Base-by-base conservation (phyloP, 2,113 vertebrate genomes). In the Psilopogon haemacephalus region DNA sequence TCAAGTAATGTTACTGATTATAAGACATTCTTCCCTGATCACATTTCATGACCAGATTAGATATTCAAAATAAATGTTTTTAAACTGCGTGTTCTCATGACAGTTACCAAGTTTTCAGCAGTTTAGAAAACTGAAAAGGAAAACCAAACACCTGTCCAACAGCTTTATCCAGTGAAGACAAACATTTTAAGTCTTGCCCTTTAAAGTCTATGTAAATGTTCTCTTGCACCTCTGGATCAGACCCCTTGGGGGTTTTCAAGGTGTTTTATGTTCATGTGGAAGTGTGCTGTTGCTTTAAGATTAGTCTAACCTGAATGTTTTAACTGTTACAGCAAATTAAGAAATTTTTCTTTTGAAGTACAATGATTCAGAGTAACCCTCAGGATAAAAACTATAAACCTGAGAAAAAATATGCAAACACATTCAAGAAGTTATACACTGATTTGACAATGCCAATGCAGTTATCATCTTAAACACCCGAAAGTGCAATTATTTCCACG, bases 161-260 rank as follows among this genome's bases (percentile, higher is more conserved):
- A 72, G 9, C 27, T 62, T 54, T 24, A n/a, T 8, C 71, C 6
- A 38, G 13, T 37, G 75, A 54, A 83, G n/a, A 38, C 4, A 69
- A 69, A 62, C 6, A 14, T 48, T 83, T 89, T n/a, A 79, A 64
- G 44, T 26, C 11, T 55, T 40, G 55, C 32, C 14, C 18, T 78
- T 68, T 72, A 11, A 78, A 44, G 24, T n/a, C 23, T 28, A 55
- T 15, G 23, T 33, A 50, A 68, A 64, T 33, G 50, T 82, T 89
- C 71, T 87, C 90, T 76, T 58, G 79, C 74, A 89, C 67, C 79
- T 93, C 82, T 87, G 63, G 82, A 94, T 90, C 59, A 85, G 63
- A 89, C 5, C 26, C 62, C 32, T 56, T 83, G 0, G 17, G 33
- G 70, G 78, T 80, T 74, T 55, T 21, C 3, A 84, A 74, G 21